These are phyloP conservation scores for Bugula neritina DNA, from an alignment of 2,888 invertebrate genomes.

Conservation along the genomic window DNA sequence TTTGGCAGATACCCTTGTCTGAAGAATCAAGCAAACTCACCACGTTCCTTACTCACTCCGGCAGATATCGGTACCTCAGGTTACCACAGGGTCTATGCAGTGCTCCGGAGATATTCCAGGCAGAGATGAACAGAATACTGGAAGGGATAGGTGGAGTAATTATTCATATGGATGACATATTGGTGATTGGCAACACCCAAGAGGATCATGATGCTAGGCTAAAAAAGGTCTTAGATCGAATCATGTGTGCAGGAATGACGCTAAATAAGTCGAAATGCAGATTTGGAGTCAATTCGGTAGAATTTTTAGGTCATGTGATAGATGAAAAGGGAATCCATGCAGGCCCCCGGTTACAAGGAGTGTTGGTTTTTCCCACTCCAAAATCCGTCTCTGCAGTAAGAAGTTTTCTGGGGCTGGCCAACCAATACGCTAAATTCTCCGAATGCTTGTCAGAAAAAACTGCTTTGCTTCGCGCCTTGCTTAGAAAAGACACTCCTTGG, in stretches of 20 bases:
- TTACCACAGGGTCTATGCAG: background rate
- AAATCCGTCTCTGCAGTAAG: constrained; percentile 29
- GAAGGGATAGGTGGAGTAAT: background rate
- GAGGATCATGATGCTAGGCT: background rate
- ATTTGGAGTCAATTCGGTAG: background rate
- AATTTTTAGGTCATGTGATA: constrained; percentile 9
- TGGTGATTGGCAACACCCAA: background rate
- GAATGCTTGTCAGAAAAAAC: constrained; percentile 28
- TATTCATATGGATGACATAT: constrained; percentile 13
- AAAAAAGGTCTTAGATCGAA: background rate
- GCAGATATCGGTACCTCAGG: constrained; percentile 1
- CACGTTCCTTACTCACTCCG: background rate
- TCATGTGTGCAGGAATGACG: background rate
- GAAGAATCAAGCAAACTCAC: background rate
- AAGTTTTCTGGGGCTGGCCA: constrained; percentile 30
- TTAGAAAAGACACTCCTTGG: constrained; percentile 28
- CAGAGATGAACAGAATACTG: constrained; percentile 6
- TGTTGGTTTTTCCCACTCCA: constrained; percentile 30
- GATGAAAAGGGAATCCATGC: constrained; percentile 9
- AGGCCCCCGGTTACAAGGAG: constrained; percentile 11
- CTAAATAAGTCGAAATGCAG: background rate
- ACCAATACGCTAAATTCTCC: constrained; percentile 30
- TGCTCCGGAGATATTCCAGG: background rate
- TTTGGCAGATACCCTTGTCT: constrained; percentile 11
- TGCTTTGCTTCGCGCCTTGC: constrained; percentile 28